Percentiles rank a stretch among this genome's conserved stretches.
These are phyloP conservation scores for Onychorhynchus coronatus DNA, from an alignment of 2,113 vertebrate genomes.

Conservation along the genomic window DNA sequence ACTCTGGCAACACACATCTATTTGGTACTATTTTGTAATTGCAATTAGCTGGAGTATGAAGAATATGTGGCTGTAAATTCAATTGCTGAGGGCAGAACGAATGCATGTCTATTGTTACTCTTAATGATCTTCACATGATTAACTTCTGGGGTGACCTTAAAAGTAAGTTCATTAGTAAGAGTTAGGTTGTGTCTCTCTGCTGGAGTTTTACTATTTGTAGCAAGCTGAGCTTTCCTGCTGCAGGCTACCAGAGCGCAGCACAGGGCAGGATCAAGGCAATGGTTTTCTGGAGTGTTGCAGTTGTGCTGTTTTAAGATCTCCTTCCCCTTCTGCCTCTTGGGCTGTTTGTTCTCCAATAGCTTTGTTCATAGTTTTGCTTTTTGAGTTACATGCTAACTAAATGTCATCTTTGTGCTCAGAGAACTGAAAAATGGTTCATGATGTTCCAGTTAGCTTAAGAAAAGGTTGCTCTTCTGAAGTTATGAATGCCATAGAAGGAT, in stretches of 20 bases:
- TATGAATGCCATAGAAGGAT: neutral
- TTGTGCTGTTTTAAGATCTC: neutral
- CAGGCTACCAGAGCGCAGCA: neutral
- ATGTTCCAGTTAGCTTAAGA: neutral
- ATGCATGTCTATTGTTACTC: neutral
- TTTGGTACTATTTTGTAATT: neutral
- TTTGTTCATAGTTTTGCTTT: neutral
- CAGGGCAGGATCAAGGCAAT: neutral
- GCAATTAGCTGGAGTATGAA: neutral
- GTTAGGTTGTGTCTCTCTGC: neutral
- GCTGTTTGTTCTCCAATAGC: neutral
- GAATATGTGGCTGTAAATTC: neutral
- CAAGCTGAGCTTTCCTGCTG: neutral
- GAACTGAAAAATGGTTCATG: neutral
- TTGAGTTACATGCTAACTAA: neutral
- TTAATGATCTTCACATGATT: constrained; percentile 20
- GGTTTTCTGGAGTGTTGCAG: neutral
- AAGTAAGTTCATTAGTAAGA: constrained; percentile 44
- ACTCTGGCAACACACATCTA: neutral
- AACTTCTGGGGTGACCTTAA: constrained; percentile 40
- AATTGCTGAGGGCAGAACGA: neutral
- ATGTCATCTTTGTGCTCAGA: neutral
- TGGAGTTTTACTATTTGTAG: neutral
- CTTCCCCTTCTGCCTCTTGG: neutral
- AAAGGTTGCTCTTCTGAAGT: neutral